Base-by-base conservation (phyloP, 2,113 vertebrate species). In the Hipposideros armiger region DNA sequence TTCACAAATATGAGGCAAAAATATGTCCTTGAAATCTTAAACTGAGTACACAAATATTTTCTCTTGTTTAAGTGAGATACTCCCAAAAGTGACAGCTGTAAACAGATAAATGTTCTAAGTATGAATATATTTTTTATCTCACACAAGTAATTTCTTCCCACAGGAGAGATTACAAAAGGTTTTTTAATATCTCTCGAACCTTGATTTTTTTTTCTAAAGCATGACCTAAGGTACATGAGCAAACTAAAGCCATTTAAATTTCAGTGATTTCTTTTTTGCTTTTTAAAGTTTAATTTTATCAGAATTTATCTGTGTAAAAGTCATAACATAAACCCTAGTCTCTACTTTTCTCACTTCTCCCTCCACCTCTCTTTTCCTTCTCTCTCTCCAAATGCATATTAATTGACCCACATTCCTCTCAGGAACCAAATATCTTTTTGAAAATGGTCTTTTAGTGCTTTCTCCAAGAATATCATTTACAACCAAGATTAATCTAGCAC, bases 321-420 rank as follows among this genome's bases (percentile, higher is more conserved):
- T 60, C 36, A 76, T 15, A 54, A 77, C n/a, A 76, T 69, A 87
- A 88, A 92, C 7, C 24, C 32, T 30, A 52, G 4, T 40, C n/a
- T 91, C 26, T 72, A 13, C 20, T 66, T 22, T 90, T 60, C 26
- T 84, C 30, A 45, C 1, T 73, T 0, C 17, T 4, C 10, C 13
- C 7, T 47, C 15, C 73, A 30, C 5, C 8, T 36, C 5, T 47
- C 7, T 13, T 24, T 42, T n/a, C 42, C 5, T 1, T 88, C 16
- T 80, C 45, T 45, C 2, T 74, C 62, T 40, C 24, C 11, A 30
- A 81, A 81, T 97, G 50, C 74, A 80, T 94, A n/a, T 73, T 64
- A 91, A 96, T 87, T 97, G 76, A 87, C 45, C 11, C 26, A 72
- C 82, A 74, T 93, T 87, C 26, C 11, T 84, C 56, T 90, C n/a